These are phyloP conservation scores for Pagetopsis macropterus DNA, from an alignment of 2,797 vertebrate species.

Conservation along the genomic window DNA sequence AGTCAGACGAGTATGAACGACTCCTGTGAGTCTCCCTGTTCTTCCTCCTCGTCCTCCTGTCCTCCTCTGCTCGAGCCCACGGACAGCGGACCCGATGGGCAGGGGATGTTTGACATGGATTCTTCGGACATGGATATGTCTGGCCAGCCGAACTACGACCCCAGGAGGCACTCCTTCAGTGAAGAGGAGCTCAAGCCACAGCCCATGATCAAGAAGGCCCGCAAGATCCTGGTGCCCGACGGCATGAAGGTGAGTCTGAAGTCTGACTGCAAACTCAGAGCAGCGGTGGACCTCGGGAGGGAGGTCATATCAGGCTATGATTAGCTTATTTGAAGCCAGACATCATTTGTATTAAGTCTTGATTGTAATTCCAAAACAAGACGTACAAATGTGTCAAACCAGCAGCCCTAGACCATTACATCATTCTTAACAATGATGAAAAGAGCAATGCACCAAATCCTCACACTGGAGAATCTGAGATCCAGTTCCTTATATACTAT, in stretches of 20 bases:
- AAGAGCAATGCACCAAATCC: background rate
- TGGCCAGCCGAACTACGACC: conserved; percentile 88
- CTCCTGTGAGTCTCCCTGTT: conserved; percentile 79
- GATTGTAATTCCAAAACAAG: no score
- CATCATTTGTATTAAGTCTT: background rate
- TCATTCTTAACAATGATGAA: background rate
- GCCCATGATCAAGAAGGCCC: conserved; percentile 95
- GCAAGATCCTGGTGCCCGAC: conserved; percentile 92
- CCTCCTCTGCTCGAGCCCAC: conserved; percentile 80
- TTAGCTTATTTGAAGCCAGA: background rate
- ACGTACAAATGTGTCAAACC: background rate
- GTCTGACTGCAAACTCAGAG: background rate
- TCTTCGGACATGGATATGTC: conserved; percentile 87
- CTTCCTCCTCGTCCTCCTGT: conserved; percentile 82
- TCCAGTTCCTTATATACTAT: background rate
- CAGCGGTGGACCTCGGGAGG: background rate
- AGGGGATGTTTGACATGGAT: conserved; percentile 90
- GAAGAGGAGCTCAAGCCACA: conserved; percentile 94
- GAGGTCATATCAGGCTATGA: background rate
- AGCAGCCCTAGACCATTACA: background rate
- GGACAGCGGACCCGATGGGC: conserved; percentile 76
- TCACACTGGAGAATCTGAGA: background rate
- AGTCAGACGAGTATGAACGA: conserved; percentile 80
- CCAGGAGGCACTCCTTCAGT: conserved; percentile 88
- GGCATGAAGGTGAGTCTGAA: conserved; percentile 87